A percentile compares a stretch with the other conserved stretches of the same genome.
These are phyloP conservation scores for Leptarthrus brevirostris DNA, from an alignment of 2,888 invertebrate genomes.

Conservation along the genomic window DNA sequence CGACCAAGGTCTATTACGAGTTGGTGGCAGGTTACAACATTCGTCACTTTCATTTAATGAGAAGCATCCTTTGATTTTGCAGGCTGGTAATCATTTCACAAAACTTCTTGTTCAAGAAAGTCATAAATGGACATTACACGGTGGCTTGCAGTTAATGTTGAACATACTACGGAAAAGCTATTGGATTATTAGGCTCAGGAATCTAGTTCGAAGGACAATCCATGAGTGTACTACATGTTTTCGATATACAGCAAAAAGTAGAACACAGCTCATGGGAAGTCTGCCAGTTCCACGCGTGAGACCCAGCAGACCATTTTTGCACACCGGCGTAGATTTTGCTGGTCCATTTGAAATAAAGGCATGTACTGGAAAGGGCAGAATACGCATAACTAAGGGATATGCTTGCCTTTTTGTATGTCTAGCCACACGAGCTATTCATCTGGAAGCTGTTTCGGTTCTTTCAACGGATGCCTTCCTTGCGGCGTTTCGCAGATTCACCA, in stretches of 20 bases:
- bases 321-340: constrained; percentile 55
- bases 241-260: no score
- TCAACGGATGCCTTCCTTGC: constrained; percentile 36
- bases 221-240: no score
- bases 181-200: constrained; percentile 54
- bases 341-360: constrained; percentile 53
- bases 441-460: constrained; percentile 29
- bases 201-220: no score
- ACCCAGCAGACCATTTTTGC: constrained; percentile 52
- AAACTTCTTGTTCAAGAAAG: constrained; percentile 3
- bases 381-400: constrained; percentile 48
- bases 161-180: constrained; percentile 53
- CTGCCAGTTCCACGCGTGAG: constrained; percentile 55
- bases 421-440: constrained; percentile 28
- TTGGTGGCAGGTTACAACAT: constrained; percentile 4
- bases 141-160: constrained; percentile 53
- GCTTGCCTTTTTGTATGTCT: constrained; percentile 12
- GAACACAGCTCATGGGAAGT: constrained; percentile 58
- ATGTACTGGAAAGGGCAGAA: constrained; percentile 5
- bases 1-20: constrained; percentile 47
- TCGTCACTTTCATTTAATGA: background rate
- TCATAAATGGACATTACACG: constrained; percentile 53
- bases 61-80: constrained; percentile 53
- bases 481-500: constrained; percentile 16
- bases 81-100: constrained; percentile 43